These are phyloP conservation scores for Anthopleura xanthogrammica DNA, from an alignment of 92 coral and sea anemone genomes.

Conservation along the genomic window DNA sequence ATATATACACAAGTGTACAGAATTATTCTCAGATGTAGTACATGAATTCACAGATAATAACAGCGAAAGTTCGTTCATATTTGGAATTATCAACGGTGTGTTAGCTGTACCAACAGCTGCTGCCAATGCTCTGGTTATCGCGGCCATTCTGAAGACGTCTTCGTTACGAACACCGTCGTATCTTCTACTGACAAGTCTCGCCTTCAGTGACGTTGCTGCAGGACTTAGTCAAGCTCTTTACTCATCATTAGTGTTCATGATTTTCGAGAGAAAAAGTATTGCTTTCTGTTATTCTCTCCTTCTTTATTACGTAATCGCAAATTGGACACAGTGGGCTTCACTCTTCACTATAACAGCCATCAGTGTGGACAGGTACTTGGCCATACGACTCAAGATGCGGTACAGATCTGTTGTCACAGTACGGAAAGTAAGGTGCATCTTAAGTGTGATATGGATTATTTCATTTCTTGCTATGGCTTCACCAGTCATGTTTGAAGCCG, in stretches of 20 bases:
- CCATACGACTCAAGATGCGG: slow-evolving; percentile 17
- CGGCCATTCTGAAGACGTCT: no score
- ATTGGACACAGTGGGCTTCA: background rate
- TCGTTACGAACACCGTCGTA: no score
- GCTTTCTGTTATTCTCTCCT: background rate
- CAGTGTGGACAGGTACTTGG: slow-evolving; percentile 24
- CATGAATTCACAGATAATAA: background rate
- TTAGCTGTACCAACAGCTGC: slow-evolving; percentile 9
- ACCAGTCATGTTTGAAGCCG: background rate
- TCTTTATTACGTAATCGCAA: background rate
- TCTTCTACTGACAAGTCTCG: no score
- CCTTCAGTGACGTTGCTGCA: background rate
- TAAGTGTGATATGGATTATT: background rate
- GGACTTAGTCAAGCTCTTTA: slow-evolving; percentile 16
- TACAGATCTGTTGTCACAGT: slow-evolving; percentile 6
- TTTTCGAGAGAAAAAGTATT: background rate
- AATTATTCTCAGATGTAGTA: background rate
- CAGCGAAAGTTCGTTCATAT: background rate
- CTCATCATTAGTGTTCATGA: background rate
- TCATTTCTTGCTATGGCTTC: background rate
- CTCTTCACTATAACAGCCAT: slow-evolving; percentile 17
- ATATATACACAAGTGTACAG: background rate
- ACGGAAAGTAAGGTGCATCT: background rate
- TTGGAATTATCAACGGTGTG: slow-evolving; percentile 4
- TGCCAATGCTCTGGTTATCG: no score